These are phyloP conservation scores for Lutraria lutraria DNA, from an alignment of 2,888 invertebrate species.

Conservation along the genomic window DNA sequence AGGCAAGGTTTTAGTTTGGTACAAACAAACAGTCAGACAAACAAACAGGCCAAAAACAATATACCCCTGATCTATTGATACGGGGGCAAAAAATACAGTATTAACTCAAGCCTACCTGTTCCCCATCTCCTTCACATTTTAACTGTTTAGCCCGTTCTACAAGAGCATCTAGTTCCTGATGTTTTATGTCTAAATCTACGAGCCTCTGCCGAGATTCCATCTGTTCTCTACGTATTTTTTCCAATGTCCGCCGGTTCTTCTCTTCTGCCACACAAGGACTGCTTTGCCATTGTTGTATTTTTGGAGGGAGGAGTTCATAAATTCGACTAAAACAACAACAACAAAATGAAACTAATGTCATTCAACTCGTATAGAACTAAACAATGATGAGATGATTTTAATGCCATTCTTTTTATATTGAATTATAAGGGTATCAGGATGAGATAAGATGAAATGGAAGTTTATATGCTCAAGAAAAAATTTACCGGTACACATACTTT, in stretches of 20 bases:
- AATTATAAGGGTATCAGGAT: too few relatives aligned
- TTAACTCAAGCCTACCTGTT: slow-evolving; percentile 61
- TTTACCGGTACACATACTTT: too few relatives aligned
- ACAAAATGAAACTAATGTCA: not conserved
- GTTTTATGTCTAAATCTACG: slow-evolving; percentile 85
- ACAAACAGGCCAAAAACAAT: too few relatives aligned
- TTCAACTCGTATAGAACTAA: not conserved
- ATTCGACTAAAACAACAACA: slow-evolving; percentile 83
- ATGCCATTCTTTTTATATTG: too few relatives aligned
- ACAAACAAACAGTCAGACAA: too few relatives aligned
- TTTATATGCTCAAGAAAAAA: too few relatives aligned
- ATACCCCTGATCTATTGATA: too few relatives aligned
- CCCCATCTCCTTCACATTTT: slow-evolving; percentile 77
- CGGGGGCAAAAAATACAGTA: too few relatives aligned
- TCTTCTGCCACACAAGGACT: slow-evolving; percentile 95
- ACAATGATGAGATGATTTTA: too few relatives aligned
- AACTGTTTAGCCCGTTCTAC: slow-evolving; percentile 93
- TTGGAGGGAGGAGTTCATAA: slow-evolving; percentile 92
- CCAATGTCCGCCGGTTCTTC: slow-evolving; percentile 89
- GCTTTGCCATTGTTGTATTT: slow-evolving; percentile 97
- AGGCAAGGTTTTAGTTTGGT: too few relatives aligned
- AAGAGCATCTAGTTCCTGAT: slow-evolving; percentile 91
- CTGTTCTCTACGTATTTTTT: slow-evolving; percentile 92
- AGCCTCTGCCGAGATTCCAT: slow-evolving; percentile 92
- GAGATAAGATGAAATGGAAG: too few relatives aligned